phyloP scores from a whole-genome alignment of 1,140 invertebrate species.

The Lysiphlebus fabarum region DNA sequence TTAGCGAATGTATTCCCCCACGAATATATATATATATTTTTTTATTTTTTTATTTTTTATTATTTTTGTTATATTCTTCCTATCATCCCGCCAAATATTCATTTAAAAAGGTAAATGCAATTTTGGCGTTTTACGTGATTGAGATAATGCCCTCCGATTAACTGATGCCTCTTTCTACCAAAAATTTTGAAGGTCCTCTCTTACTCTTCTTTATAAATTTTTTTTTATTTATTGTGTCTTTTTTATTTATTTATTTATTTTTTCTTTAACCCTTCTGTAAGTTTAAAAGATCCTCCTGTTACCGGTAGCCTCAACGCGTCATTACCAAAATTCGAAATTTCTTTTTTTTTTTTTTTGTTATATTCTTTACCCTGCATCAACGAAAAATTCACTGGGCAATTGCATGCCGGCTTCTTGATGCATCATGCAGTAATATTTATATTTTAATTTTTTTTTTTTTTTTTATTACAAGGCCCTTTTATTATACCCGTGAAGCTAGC shows the following conservation, averaged over 20 bases:
- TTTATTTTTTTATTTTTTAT: too few relatives aligned
- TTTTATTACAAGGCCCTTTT: slow-evolving; percentile 5
- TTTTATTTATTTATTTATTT: slow-evolving; percentile 10
- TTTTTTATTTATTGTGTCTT: slow-evolving; percentile 21
- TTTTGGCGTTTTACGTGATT: slow-evolving; percentile 58
- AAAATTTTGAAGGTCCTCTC: slow-evolving; percentile 14
- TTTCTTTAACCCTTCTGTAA: slow-evolving; percentile 20
- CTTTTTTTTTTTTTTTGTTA: slow-evolving; percentile 29
- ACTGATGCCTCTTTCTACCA: slow-evolving; percentile 34
- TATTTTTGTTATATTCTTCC: slow-evolving; percentile 19
- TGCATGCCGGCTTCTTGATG: slow-evolving; percentile 12
- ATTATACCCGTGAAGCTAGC: too few relatives aligned
- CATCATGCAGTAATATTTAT: not conserved
- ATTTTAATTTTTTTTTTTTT: not conserved
- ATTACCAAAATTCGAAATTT: slow-evolving; percentile 49
- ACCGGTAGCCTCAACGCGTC: slow-evolving; percentile 47
- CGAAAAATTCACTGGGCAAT: slow-evolving; percentile 19
- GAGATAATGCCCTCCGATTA: slow-evolving; percentile 57
- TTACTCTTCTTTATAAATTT: slow-evolving; percentile 9
- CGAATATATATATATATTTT: too few relatives aligned
- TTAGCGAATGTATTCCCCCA: slow-evolving; percentile 46
- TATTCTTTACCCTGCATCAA: not conserved
- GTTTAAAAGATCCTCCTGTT: slow-evolving; percentile 1
- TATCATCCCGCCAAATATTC: slow-evolving; percentile 54
- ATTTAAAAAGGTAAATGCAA: slow-evolving; percentile 59